A percentile compares a stretch with the other conserved stretches of the same genome.
Conservation (phyloP, 2,797 vertebrate genomes). For the Catostomus latipinnis region DNA sequence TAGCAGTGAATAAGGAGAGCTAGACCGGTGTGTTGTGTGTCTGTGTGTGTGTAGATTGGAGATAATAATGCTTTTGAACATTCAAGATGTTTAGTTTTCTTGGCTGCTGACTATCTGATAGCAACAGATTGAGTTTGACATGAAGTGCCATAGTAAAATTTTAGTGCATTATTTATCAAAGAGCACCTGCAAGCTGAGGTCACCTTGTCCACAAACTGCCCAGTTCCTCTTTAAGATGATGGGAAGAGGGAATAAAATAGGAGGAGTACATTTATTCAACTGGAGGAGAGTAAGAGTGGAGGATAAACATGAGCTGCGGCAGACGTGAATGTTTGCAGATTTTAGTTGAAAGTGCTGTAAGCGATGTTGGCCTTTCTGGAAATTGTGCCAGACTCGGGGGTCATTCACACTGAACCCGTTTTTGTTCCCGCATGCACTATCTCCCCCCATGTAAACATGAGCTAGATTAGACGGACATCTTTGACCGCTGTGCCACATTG, state of each 20-base stretch:
- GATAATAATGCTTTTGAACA: slow-evolving; percentile 40
- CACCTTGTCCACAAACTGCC: slow-evolving; percentile 70
- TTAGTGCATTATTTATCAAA: slow-evolving; percentile 55
- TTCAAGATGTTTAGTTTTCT: slow-evolving; percentile 42
- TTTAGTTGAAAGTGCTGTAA: too few relatives aligned
- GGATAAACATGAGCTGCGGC: slow-evolving; percentile 6
- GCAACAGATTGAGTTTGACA: slow-evolving; percentile 45
- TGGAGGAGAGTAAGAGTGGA: neutral
- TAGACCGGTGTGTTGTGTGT: neutral
- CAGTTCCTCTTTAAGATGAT: slow-evolving; percentile 52
- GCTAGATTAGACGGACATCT: too few relatives aligned
- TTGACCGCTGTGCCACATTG: too few relatives aligned
- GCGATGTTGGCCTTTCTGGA: too few relatives aligned
- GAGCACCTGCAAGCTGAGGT: slow-evolving; percentile 59
- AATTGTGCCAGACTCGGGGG: too few relatives aligned
- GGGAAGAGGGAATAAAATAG: slow-evolving; percentile 33
- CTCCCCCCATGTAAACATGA: too few relatives aligned
- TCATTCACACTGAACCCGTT: too few relatives aligned
- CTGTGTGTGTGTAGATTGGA: neutral
- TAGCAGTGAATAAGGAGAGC: slow-evolving; percentile 3
- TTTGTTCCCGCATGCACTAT: too few relatives aligned
- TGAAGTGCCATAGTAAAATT: slow-evolving; percentile 25
- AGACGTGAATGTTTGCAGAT: neutral
- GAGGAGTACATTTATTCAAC: neutral
- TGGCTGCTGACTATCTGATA: slow-evolving; percentile 47